Conservation (phyloP, 2,797 vertebrate genomes). For the Huso huso region DNA sequence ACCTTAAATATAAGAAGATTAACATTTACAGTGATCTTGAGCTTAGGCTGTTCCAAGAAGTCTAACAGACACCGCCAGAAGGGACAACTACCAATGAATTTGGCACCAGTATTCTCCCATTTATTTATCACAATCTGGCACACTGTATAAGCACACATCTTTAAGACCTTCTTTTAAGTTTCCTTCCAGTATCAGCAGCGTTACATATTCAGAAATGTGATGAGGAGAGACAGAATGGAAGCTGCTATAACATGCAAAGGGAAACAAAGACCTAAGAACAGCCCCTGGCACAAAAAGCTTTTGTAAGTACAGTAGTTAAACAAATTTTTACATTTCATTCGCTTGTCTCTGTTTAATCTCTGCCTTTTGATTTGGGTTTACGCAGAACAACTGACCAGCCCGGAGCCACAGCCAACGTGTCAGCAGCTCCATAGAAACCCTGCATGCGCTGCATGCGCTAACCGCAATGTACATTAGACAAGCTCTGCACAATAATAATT, state of each 20-base stretch:
- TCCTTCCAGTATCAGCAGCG: conserved; percentile 51
- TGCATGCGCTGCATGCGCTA: neutral
- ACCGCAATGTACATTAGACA: neutral
- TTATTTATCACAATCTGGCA: conserved; percentile 77
- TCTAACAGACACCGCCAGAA: conserved; percentile 81
- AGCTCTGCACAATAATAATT: conserved; percentile 8
- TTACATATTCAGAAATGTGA: conserved; percentile 49
- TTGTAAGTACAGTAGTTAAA: conserved; percentile 34
- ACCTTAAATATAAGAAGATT: conserved; percentile 98
- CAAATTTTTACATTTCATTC: conserved; percentile 2
- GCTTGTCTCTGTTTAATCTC: conserved; percentile 26
- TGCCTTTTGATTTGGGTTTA: neutral
- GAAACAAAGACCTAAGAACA: conserved; percentile 28
- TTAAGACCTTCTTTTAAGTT: conserved; percentile 66
- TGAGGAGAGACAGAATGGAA: conserved; percentile 49
- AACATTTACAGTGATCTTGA: conserved; percentile 89
- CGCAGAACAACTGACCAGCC: neutral
- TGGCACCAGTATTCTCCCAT: conserved; percentile 69
- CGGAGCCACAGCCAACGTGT: neutral
- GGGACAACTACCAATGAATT: conserved; percentile 88
- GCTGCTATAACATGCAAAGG: conserved; percentile 42
- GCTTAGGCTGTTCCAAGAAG: conserved; percentile 78
- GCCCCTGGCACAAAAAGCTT: conserved; percentile 23
- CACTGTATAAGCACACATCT: conserved; percentile 58
- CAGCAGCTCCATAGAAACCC: neutral